Evolutionary conservation across 2,888 invertebrate species (phyloP).

Genomic region (Smittia aterrima): DNA sequence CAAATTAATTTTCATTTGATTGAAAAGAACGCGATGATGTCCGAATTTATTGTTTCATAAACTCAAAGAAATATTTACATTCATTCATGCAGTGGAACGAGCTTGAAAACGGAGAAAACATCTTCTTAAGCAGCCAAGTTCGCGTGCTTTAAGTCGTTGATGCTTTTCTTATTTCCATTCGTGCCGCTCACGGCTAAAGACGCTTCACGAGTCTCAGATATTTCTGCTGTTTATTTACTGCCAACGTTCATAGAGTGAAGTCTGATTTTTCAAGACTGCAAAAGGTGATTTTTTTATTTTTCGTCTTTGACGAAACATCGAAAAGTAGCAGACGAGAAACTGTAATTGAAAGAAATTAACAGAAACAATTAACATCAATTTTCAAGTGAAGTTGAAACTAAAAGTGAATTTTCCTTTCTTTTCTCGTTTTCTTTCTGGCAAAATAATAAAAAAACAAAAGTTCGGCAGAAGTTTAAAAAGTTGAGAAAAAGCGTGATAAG

Average conservation of each 20-base stretch:
- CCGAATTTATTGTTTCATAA: no score
- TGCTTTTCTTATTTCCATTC: background rate
- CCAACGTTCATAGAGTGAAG: background rate
- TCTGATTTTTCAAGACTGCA: background rate
- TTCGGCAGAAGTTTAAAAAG: background rate
- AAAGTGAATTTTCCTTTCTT: constrained; percentile 1
- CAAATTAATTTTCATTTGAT: no score
- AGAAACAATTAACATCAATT: background rate
- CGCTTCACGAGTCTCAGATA: background rate
- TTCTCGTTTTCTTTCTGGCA: background rate
- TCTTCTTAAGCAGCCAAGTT: background rate
- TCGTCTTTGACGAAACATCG: background rate
- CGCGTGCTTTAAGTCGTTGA: background rate
- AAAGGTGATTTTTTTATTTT: background rate
- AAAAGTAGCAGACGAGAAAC: background rate
- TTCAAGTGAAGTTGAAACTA: background rate
- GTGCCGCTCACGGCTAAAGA: background rate
- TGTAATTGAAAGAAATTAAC: background rate
- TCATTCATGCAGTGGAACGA: background rate
- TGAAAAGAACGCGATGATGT: no score
- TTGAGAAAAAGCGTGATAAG: background rate
- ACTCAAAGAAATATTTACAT: background rate
- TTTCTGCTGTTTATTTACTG: background rate
- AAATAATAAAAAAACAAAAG: background rate
- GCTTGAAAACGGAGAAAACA: background rate